Conservation (phyloP, 2,888 invertebrate species). For the Dysmachus trigonus region DNA sequence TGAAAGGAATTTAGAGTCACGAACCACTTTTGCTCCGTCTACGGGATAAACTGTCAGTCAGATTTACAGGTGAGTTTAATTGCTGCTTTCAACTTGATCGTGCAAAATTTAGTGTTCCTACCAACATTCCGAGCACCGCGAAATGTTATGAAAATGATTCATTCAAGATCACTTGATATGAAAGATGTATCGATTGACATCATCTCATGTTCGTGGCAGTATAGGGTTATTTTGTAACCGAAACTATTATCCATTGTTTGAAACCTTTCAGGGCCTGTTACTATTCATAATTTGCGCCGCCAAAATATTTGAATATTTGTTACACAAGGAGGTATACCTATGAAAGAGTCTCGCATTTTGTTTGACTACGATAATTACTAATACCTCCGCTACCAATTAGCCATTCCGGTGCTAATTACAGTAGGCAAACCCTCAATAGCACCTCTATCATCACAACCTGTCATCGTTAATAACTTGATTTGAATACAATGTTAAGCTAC, state of each 20-base stretch:
- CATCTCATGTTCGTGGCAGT: not conserved
- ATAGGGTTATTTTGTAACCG: not conserved
- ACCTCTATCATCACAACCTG: not conserved
- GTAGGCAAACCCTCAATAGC: not conserved
- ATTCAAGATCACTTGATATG: not conserved
- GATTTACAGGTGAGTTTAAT: slow-evolving; percentile 17
- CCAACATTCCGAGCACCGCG: not conserved
- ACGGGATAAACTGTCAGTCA: slow-evolving; percentile 19
- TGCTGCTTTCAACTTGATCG: slow-evolving; percentile 10
- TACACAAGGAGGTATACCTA: not conserved
- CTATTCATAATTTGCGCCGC: not conserved
- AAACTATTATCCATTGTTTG: not conserved
- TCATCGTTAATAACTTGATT: not conserved
- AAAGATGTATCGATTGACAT: not conserved
- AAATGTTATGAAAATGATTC: not conserved
- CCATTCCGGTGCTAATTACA: not conserved
- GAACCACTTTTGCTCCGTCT: not conserved
- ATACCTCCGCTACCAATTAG: not conserved
- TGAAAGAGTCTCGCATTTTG: not conserved
- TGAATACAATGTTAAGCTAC: not conserved
- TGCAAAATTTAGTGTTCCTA: not conserved
- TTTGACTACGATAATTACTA: not conserved
- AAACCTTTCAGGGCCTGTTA: not conserved
- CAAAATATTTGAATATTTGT: not conserved
- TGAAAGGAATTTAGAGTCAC: slow-evolving; percentile 33